phyloP scores from a whole-genome alignment of 2,797 vertebrate genomes.

The Parotocinclus haroldoi region DNA sequence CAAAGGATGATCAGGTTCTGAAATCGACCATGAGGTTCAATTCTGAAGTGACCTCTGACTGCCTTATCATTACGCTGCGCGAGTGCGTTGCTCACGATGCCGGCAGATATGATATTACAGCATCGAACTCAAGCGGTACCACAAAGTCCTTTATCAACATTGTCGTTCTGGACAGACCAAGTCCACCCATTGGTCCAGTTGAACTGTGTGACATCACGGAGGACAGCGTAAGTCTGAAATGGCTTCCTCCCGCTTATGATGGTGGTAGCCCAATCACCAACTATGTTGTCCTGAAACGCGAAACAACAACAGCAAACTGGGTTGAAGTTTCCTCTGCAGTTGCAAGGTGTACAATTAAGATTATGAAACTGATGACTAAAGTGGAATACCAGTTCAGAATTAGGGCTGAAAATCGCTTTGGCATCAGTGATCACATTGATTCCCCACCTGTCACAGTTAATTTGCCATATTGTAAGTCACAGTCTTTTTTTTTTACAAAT shows the following conservation, averaged over 20 bases:
- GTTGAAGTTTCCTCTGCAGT: slow-evolving; percentile 90
- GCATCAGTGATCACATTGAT: slow-evolving; percentile 92
- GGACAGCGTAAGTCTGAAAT: slow-evolving; percentile 84
- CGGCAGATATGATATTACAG: slow-evolving; percentile 91
- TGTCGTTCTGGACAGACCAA: slow-evolving; percentile 88
- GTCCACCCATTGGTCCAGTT: slow-evolving; percentile 86
- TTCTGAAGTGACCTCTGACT: slow-evolving; percentile 87
- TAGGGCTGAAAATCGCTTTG: slow-evolving; percentile 96
- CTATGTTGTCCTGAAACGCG: slow-evolving; percentile 92
- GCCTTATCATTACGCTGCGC: slow-evolving; percentile 84
- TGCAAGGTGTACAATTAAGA: slow-evolving; percentile 89
- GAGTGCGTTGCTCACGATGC: slow-evolving; percentile 89
- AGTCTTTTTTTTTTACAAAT: slow-evolving; percentile 1
- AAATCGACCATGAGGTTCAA: slow-evolving; percentile 97
- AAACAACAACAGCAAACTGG: slow-evolving; percentile 93
- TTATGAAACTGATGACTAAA: slow-evolving; percentile 89
- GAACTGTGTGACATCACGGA: slow-evolving; percentile 87
- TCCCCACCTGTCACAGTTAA: slow-evolving; percentile 80
- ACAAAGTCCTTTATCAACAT: slow-evolving; percentile 90
- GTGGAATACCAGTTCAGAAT: slow-evolving; percentile 97
- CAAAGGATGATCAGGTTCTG: slow-evolving; percentile 80
- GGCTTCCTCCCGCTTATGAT: slow-evolving; percentile 90
- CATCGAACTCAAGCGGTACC: slow-evolving; percentile 91
- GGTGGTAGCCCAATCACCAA: slow-evolving; percentile 96
- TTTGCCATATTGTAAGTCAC: slow-evolving; percentile 92